Conservation (phyloP, 2,888 invertebrate genomes). For the Cotesia congregata region DNA sequence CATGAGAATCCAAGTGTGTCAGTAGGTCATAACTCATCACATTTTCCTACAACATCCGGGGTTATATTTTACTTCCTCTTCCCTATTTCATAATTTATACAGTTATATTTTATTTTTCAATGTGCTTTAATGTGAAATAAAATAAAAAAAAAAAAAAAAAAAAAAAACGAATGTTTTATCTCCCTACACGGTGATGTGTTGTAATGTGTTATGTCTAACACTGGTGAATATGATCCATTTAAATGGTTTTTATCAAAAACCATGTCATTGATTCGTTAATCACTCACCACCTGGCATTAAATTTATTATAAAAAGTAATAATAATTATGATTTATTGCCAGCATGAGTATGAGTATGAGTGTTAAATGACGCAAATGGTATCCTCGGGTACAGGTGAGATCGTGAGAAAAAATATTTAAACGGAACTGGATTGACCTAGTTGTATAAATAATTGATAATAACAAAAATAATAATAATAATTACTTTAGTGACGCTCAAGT, state of each 20-base stretch:
- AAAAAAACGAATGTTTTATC: too few species aligned
- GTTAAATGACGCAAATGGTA: slow-evolving; percentile 15
- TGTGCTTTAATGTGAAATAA: too few species aligned
- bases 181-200: too few species aligned
- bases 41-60: slow-evolving; percentile 37
- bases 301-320: slow-evolving; percentile 1
- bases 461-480: background rate
- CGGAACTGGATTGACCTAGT: slow-evolving; percentile 41
- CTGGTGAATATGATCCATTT: background rate
- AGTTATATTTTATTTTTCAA: too few species aligned
- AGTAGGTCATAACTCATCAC: slow-evolving; percentile 39
- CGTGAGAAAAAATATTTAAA: slow-evolving; percentile 20
- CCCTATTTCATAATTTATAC: background rate
- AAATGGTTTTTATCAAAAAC: slow-evolving; percentile 10
- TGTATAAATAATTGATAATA: slow-evolving; percentile 45
- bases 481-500: too few species aligned
- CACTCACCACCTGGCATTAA: background rate
- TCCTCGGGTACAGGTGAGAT: slow-evolving; percentile 2
- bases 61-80: slow-evolving; percentile 29
- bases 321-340: background rate
- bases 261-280: background rate
- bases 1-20: slow-evolving; percentile 38
- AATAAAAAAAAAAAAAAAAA: too few species aligned
- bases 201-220: background rate
- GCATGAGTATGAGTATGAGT: background rate